Evolutionary conservation across 2,797 vertebrate species (phyloP), one percentile per base, ranked within the genome.

Genomic region (Micropoecilia bifurca): DNA sequence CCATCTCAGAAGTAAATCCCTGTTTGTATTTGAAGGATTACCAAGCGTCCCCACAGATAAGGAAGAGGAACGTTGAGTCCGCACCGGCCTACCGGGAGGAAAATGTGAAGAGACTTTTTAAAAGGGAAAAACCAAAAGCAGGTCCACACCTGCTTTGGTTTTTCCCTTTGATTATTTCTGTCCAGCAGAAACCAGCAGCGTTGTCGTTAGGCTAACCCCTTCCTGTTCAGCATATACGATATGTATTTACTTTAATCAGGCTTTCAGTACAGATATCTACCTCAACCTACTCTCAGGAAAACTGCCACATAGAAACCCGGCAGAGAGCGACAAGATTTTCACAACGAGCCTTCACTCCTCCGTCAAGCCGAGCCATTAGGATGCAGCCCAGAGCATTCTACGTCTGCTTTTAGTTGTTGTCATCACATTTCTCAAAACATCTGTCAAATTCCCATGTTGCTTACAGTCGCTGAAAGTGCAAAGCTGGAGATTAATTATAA

Each of bases 1-100:
- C 87, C 88, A 94, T 76, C 80, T 82, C 83, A 81, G 76, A 83
- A 81, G 82, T 90, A 92, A 63, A 91, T 92, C 91, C 84, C 80
- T 86, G 76, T 87, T 91, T 92, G 84, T 87, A 93, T 91, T 86
- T 90, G n/a, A 83, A 76, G 84, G 90, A 93, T 93, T 93, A 90
- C 55, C 20, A 73, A 20, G 12, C 6, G 71, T 72, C 75, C 74
- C 13, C 16, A 73, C 80, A 90, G 91, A 92, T 88, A 87, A 88
- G 82, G 77, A 77, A 57, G 50, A 83, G 48, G 55, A 88, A 80
- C 80, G 87, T 82, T 82, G 85, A 90, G 87, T 89, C 76, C 75
- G 47, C 20, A 16, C 57, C 39, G 74, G 78, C 84, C 86, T 68
- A 41, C 72, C 39, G 80, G 63, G 47, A 73, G 69, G 41, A 71